Base-by-base conservation (phyloP, 2,797 vertebrate species). In the Ciconia nigra region DNA sequence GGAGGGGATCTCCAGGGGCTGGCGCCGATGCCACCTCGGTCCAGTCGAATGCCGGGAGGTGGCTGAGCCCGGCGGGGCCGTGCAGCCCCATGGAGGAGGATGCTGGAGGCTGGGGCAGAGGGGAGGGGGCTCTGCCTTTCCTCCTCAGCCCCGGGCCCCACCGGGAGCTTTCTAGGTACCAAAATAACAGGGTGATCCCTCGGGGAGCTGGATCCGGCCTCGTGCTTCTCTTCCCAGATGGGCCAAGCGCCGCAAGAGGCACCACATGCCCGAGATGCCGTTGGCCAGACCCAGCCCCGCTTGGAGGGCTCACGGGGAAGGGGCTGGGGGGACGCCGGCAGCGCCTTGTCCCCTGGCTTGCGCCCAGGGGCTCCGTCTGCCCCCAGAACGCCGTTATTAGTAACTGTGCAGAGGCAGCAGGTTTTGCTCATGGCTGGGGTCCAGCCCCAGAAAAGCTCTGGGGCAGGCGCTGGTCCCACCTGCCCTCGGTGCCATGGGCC, bases 251-350 rank as follows among this genome's bases (percentile, higher is more conserved):
- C 26, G 3, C 54, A 29, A 35, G 20, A 39, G 35, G 72, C 44
- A 39, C 35, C 8, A 4, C 4, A 7, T 2, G 4, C 35, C 21
- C 2, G 1, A 41, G 17, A 20, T 41, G 37, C 22, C 1, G 33
- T 77, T n/a, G 46, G 44, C 9, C 65, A 29, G 54, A 1, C 28
- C 10, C 46, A 33, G 44, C 10, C 33, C 25, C 1, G 4, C 37
- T 47, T 10, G 5, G 58, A 54, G 42, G 24, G 44, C 28, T 51
- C 24, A 22, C 0, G 5, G 24, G 54, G 35, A 59, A n/a, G 65
- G 61, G 39, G 29, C 19, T 24, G 39, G 31, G 58, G 24, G 61
- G 59, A 19, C 13, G 59, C 25, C 5, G 25, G 41, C 70, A 44
- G 52, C 13, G 1, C 24, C 52, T 44, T 24, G 3, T 9, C 25